phyloP scores from a whole-genome alignment of 1,140 invertebrate species.

The Cheumatopsyche charites region DNA sequence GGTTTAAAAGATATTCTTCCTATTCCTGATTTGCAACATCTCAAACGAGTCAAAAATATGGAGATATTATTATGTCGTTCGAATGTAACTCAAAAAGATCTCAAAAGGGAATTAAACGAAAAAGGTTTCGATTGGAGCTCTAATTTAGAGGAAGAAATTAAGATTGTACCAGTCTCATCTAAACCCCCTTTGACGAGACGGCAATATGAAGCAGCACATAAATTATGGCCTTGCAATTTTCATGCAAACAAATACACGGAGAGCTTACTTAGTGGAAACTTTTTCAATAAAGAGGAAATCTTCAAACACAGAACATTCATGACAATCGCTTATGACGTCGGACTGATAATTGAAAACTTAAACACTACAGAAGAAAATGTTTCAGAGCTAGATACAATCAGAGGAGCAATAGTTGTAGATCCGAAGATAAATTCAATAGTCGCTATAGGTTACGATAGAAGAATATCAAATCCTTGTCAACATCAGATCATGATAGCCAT shows the following conservation, averaged over 20 bases:
- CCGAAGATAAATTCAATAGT: constrained; percentile 66
- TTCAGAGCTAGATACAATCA: constrained; percentile 50
- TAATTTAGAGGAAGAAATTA: constrained; percentile 62
- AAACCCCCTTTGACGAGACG: constrained; percentile 66
- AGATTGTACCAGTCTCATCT: constrained; percentile 66
- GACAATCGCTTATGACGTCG: constrained; percentile 65
- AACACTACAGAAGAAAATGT: neutral
- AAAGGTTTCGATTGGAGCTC: constrained; percentile 61
- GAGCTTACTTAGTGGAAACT: constrained; percentile 64
- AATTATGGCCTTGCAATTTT: constrained; percentile 86
- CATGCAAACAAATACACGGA: constrained; percentile 77
- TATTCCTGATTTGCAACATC: constrained; percentile 68
- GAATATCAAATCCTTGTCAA: constrained; percentile 73
- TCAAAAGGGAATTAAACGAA: constrained; percentile 59
- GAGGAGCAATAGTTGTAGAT: constrained; percentile 72
- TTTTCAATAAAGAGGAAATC: constrained; percentile 68
- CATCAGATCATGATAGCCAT: constrained; percentile 87
- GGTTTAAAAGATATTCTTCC: constrained; percentile 63
- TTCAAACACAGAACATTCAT: constrained; percentile 68
- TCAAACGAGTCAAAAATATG: constrained; percentile 74
- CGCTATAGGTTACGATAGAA: constrained; percentile 68
- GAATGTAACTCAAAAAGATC: constrained; percentile 41
- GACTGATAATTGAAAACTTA: constrained; percentile 50
- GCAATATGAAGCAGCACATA: constrained; percentile 69
- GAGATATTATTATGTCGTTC: constrained; percentile 65